phyloP scores from a whole-genome alignment of 2,888 invertebrate species.

The Drosophila birchii region DNA sequence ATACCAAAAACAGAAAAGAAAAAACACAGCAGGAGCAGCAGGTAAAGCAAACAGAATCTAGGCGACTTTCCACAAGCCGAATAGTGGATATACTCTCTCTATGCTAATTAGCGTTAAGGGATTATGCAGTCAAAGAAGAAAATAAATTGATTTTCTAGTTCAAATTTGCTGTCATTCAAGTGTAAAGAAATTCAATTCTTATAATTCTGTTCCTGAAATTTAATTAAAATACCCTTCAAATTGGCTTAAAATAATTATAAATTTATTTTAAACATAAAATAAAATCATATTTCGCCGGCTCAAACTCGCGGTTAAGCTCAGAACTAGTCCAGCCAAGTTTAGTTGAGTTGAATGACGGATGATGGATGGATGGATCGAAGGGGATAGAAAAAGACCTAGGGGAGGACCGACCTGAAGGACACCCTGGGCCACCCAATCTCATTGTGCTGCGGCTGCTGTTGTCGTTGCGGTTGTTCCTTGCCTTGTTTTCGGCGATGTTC shows the following conservation, averaged over 20 bases:
- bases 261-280: background rate
- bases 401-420: slow-evolving; percentile 18
- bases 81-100: background rate
- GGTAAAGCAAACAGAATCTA: slow-evolving; percentile 14
- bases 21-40: background rate
- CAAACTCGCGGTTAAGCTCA: background rate
- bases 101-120: too few relatives aligned
- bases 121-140: too few relatives aligned
- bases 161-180: too few relatives aligned
- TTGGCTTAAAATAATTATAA: background rate
- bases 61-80: background rate
- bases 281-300: background rate
- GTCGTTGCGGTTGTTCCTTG: slow-evolving; percentile 45
- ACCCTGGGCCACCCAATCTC: slow-evolving; percentile 23
- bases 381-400: background rate
- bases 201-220: background rate
- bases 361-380: slow-evolving; percentile 9
- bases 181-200: background rate
- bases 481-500: slow-evolving; percentile 43
- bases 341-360: slow-evolving; percentile 30
- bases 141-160: background rate
- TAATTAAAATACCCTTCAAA: background rate
- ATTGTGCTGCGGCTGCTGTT: slow-evolving; percentile 42
- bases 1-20: background rate
- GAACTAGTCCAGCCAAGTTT: background rate